Conservation (phyloP, 2,888 invertebrate species). For the Carabus problematicus region DNA sequence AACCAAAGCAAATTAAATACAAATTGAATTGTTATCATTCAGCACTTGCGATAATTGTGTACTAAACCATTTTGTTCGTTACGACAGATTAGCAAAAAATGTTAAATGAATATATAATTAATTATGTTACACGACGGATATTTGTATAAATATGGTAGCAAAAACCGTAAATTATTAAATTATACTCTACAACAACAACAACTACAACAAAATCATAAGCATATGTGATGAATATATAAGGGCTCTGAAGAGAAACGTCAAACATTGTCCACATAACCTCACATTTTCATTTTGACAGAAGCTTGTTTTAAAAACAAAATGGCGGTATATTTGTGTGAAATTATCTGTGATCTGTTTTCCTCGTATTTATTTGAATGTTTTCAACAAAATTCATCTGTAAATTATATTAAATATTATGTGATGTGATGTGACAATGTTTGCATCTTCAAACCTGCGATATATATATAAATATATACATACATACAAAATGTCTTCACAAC, state of each 20-base stretch:
- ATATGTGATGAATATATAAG: constrained; percentile 59
- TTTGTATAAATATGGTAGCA: constrained; percentile 56
- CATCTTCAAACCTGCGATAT: background rate
- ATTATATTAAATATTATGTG: too few relatives aligned
- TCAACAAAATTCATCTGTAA: too few relatives aligned
- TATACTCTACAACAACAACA: background rate
- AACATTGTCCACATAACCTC: too few relatives aligned
- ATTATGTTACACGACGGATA: constrained; percentile 54
- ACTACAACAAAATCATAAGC: constrained; percentile 52
- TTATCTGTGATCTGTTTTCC: too few relatives aligned
- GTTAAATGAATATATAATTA: constrained; percentile 57
- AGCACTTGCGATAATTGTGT: background rate
- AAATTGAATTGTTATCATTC: too few relatives aligned
- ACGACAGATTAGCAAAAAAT: constrained; percentile 54
- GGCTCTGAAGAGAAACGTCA: constrained; percentile 57
- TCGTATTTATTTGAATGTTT: too few relatives aligned
- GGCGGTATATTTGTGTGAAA: too few relatives aligned
- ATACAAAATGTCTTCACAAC: constrained; percentile 57
- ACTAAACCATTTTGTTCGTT: constrained; percentile 42
- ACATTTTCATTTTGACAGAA: too few relatives aligned
- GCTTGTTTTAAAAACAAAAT: too few relatives aligned
- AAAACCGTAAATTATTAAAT: constrained; percentile 54
- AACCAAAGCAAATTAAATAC: constrained; percentile 4
- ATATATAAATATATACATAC: constrained; percentile 8
- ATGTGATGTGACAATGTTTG: too few relatives aligned